Percentiles rank a stretch among this genome's conserved stretches.
Conservation (phyloP, 2,797 vertebrate genomes). For the Dicrostonyx torquatus region DNA sequence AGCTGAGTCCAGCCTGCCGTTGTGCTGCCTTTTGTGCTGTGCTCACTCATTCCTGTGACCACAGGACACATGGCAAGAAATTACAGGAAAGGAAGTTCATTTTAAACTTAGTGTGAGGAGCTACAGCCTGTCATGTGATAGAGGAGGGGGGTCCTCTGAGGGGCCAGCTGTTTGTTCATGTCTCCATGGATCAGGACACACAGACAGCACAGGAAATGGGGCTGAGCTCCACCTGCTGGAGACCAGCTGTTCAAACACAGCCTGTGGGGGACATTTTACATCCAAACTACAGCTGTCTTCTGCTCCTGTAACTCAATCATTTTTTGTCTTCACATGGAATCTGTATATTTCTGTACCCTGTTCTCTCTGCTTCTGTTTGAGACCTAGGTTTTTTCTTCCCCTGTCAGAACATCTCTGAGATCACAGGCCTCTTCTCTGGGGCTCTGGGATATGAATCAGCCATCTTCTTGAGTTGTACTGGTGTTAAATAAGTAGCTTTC, state of each 20-base stretch:
- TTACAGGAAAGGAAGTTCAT: neutral
- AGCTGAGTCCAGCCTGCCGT: neutral
- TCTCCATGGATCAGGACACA: neutral
- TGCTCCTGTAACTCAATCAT: rapidly evolving
- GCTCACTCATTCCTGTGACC: neutral
- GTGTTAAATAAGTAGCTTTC: neutral
- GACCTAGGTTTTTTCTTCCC: neutral
- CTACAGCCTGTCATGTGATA: neutral
- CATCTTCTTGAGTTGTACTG: neutral
- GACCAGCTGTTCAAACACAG: neutral
- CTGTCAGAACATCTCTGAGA: neutral
- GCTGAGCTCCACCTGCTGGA: neutral
- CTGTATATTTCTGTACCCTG: neutral
- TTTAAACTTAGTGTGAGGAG: neutral
- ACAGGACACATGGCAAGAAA: neutral
- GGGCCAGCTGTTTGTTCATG: neutral
- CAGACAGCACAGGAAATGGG: neutral
- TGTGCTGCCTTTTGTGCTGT: rapidly evolving
- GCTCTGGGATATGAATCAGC: neutral
- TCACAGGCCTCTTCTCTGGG: neutral
- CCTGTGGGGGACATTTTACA: neutral
- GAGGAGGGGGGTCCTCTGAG: neutral
- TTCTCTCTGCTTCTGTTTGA: neutral
- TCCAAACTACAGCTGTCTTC: neutral
- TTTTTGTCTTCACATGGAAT: too few species aligned